Evolutionary conservation across 2,888 invertebrate species (phyloP), one percentile per base, ranked within the genome.

Genomic region (Anorthoa munda): DNA sequence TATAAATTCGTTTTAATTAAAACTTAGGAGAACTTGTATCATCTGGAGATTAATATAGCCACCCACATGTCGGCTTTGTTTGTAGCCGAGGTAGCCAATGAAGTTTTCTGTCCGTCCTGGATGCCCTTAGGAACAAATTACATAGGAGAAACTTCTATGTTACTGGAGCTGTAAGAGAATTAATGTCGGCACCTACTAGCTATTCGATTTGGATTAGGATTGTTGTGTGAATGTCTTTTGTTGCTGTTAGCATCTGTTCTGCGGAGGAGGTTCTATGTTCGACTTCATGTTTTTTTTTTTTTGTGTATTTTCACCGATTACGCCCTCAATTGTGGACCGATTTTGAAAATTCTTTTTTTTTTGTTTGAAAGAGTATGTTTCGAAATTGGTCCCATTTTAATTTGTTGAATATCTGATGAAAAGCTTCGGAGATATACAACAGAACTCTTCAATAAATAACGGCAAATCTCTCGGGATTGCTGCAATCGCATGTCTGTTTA

Each of bases 1-100:
- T 81, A 84, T 85, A 76, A 78, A 84, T 82, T 74, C 56, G 71
- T 84, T 88, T 87, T 88, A 88, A 87, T 88, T 87, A 87, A 84
- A 87, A 84, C 75, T 86, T 81, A 46, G 77, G 50, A 66, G 73
- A 79, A 79, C 65, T 80, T 73, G 51, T 64, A 67, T 76, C 79
- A 73, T 83, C 72, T 72, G 67, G 66, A 78, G 77, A 77, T 84
- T 84, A 80, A 79, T 82, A 80, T 45, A 64, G 61, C 61, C 23
- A 75, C 68, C 61, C 23, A 75, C 68, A 75, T 64, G 84, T 75
- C 18, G 76, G 70, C 70, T 81, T 75, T 75, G 65, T 80, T 81
- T 71, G 84, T 75, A 39, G 21, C 48, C 18, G 12, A 65, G 39
- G 21, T 17, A n/a, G 60, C 26, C 26, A 31, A 72, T 65, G 39